Conservation (phyloP, 2,113 vertebrate genomes). For the Ameiurus melas region DNA sequence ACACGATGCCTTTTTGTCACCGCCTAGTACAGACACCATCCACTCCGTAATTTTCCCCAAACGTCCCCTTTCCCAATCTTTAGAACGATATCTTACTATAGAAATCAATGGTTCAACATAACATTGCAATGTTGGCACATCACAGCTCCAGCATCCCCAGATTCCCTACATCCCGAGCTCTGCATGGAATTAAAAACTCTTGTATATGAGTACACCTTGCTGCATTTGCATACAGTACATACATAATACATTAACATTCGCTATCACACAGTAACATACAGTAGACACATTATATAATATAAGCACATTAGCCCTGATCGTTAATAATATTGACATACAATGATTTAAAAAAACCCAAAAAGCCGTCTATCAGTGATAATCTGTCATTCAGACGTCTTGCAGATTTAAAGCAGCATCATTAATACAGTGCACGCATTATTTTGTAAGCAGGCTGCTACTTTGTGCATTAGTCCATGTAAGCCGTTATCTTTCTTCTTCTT, state of each 20-base stretch:
- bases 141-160: not conserved
- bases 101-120: not conserved
- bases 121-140: not conserved
- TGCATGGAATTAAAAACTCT: not conserved
- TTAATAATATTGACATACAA: not conserved
- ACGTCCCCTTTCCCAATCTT: not conserved
- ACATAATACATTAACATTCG: not conserved
- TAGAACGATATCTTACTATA: not conserved
- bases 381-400: not conserved
- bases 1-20: not conserved
- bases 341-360: not conserved
- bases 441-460: not conserved
- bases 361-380: not conserved
- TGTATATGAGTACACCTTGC: not conserved
- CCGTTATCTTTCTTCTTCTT: not conserved
- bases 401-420: not conserved
- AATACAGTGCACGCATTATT: not conserved
- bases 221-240: not conserved
- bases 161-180: not conserved
- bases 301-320: not conserved
- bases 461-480: not conserved
- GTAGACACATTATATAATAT: not conserved
- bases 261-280: not conserved
- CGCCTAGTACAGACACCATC: not conserved
- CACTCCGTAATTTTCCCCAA: not conserved